Evolutionary conservation across 30 jellyfish, hydroid and myxozoan species (phyloP), one percentile per base, ranked within the genome.

Genomic region (Morbakka virulenta): DNA sequence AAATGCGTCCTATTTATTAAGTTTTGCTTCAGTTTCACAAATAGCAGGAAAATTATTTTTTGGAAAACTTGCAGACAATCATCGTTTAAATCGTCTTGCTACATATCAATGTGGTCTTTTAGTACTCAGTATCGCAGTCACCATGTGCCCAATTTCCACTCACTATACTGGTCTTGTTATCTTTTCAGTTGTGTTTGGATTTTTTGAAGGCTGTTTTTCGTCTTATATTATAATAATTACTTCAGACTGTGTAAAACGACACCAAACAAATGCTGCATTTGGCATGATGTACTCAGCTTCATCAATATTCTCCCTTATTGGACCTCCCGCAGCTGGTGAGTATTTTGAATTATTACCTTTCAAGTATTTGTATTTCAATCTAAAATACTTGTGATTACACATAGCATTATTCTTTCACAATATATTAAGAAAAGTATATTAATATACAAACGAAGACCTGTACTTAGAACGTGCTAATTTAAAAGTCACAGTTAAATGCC

Each of bases 241-340:
- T 4, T 23, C 63, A 17, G 30, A 36, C 20, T 24, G 32, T 13
- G 76, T 80, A 24, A 28, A 26, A 32, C 36, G 28, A 14, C 23
- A 52, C 0, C 86, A 69, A 28, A 2, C 70, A 2, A 79, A 33
- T 28, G 2, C 28, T 33, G 90, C 92, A 9, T 35, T 80, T 35
- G 91, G 91, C 12, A 80, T 49, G 64, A 33, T 80, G 73, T 80
- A 80, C 36, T 22, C 82, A 0, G 22, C 52, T 2, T 33, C 91
- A 1, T 80, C 91, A 17, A 25, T 64, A 3, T 70, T 69, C 21
- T 80, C 91, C 3, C 48, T 80, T 14, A 17, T 69, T 68, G 91
- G 91, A 23, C 67, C 91, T 2, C 91, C 91, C 28, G 27, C 52
- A 13, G 91, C 89, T 36, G 91, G 91, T 80, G 35, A 65, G 77